Evolutionary conservation across 2,888 invertebrate species (phyloP).

Genomic region (Sesamia inferens): DNA sequence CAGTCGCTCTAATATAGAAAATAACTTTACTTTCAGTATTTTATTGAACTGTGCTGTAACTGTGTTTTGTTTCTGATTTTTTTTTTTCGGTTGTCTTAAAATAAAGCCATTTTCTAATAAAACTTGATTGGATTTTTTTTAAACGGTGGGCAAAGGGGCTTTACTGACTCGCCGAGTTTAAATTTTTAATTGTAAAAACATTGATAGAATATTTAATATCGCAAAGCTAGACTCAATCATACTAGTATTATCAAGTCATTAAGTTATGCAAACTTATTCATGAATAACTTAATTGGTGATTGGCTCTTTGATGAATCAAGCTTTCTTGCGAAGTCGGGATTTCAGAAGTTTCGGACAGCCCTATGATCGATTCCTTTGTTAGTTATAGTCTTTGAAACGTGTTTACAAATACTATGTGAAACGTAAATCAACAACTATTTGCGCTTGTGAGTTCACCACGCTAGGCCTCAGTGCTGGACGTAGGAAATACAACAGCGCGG

Average conservation of each 20-base stretch:
- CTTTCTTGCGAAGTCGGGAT: background rate
- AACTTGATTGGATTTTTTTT: background rate
- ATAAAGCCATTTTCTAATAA: background rate
- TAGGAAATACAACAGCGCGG: too few relatives aligned
- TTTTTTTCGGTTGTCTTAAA: constrained; percentile 8
- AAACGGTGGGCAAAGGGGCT: background rate
- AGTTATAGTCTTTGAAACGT: background rate
- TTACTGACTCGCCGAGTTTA: constrained; percentile 12
- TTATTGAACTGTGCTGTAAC: constrained; percentile 13
- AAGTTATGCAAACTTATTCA: constrained; percentile 5
- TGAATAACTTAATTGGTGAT: constrained; percentile 6
- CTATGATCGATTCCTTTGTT: background rate
- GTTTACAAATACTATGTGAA: background rate
- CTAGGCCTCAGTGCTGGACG: too few relatives aligned
- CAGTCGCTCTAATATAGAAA: constrained; percentile 40
- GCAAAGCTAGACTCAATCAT: background rate
- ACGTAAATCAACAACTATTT: background rate
- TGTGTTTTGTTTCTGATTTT: background rate
- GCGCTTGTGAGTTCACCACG: too few relatives aligned
- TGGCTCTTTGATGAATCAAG: background rate
- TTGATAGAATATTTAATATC: constrained; percentile 21
- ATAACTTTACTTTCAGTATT: constrained; percentile 43
- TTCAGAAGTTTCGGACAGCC: background rate
- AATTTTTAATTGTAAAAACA: constrained; percentile 5
- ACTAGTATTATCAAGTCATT: background rate